phyloP scores from a whole-genome alignment of 2,888 invertebrate species.

The Lycocerus yunnanus region DNA sequence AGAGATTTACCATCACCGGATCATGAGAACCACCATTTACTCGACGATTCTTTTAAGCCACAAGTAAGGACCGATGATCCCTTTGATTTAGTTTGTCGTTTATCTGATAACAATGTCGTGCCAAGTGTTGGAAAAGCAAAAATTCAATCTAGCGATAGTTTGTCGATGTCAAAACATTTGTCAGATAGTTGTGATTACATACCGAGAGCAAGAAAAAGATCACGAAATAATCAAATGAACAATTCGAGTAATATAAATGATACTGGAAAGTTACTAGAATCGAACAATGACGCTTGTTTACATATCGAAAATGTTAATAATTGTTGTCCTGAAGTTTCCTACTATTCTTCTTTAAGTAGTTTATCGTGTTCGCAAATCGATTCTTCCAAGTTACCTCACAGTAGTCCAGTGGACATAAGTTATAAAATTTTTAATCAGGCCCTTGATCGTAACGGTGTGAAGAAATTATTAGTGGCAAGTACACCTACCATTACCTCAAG shows the following conservation, averaged over 20 bases:
- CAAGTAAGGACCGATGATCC: conserved; percentile 35
- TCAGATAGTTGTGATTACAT: background rate
- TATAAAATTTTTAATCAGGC: background rate
- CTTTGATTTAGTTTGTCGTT: conserved; percentile 41
- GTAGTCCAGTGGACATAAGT: background rate
- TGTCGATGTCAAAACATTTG: background rate
- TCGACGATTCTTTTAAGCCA: conserved; percentile 35
- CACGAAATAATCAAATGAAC: background rate
- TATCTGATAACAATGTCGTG: conserved; percentile 15
- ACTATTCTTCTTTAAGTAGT: background rate
- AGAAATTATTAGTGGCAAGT: background rate
- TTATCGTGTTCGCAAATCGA: background rate
- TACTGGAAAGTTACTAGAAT: conserved; percentile 21
- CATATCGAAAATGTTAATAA: conserved; percentile 23
- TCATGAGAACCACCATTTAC: conserved; percentile 27
- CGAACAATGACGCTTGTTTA: conserved; percentile 30
- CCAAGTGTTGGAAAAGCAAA: background rate
- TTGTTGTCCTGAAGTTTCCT: background rate
- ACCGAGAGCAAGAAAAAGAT: background rate
- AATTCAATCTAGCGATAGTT: too few species aligned
- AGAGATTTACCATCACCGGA: conserved; percentile 32
- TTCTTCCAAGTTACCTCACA: background rate
- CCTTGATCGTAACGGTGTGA: background rate
- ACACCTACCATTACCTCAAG: background rate
- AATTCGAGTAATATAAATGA: background rate